Evolutionary conservation across 37 sponge, comb jelly and placozoan species (phyloP), one percentile per base, ranked within the genome.

Genomic region (Cliona cf. orientalis): DNA sequence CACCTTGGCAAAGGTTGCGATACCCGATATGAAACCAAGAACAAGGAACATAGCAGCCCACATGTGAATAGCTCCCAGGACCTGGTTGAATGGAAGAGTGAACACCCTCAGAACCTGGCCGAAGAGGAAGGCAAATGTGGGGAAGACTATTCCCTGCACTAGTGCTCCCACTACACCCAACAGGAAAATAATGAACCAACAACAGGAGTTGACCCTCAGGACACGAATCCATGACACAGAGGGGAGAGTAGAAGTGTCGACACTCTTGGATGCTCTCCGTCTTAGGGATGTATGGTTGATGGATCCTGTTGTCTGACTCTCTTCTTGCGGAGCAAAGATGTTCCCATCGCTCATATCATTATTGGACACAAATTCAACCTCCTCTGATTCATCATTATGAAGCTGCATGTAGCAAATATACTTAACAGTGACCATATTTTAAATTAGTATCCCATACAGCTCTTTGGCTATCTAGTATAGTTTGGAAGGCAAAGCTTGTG

Each of bases 121-220:
- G 76, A 93, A 86, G 60, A 93, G 38, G 53, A 90, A 81, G 49
- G 87, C 71, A 81, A 90, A 90, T 17, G 84, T 14, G 3, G 94
- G 94, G 42, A 86, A 78, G 12, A 59, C 49, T 21, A 71, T 45
- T 0, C 94, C 94, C 42, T 84, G 66, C 4, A 65, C 66, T 3
- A 36, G 35, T 34, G 66, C 66, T 34, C 66, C 66, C 2, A 65
- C 5, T 3, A 65, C 34, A 4, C 66, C 66, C 17, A 65, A 36
- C 2, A 65, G 33, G 33, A 65, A 31, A 32, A 65, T 4, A n/a
- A 65, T 34, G 32, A 65, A 3, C 6, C 35, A 29, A 19, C 33
- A 21, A 2, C 33, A 19, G 19, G 17, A 7, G 32, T 31, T 65
- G 32, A 33, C 19, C 34, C 3, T 21, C 17, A 65, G 26, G 19